Percentiles rank a stretch among this genome's conserved stretches.
Conservation (phyloP, 2,113 vertebrate genomes). For the Grammomys surdaster region DNA sequence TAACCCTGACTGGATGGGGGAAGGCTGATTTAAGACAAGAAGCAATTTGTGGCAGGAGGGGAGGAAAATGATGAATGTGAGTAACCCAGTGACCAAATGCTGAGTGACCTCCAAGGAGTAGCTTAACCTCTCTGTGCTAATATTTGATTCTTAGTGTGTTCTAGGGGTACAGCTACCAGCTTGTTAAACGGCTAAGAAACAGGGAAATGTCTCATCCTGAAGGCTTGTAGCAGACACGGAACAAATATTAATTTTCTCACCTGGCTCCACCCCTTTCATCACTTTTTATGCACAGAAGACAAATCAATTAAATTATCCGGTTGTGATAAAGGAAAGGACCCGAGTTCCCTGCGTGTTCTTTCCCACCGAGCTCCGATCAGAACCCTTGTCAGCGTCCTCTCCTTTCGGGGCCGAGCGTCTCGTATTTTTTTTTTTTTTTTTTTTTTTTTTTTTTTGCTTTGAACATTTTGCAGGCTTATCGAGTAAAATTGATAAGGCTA, state of each 20-base stretch:
- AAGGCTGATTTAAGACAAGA: not conserved
- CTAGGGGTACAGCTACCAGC: not conserved
- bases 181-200: not conserved
- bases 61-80: not conserved
- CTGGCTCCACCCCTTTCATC: not conserved
- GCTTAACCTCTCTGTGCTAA: not conserved
- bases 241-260: not conserved
- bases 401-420: conserved; percentile 66
- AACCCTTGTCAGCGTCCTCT: conserved; percentile 44
- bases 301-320: conserved; percentile 74
- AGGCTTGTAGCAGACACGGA: not conserved
- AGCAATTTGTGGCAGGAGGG: not conserved
- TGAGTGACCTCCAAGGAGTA: not conserved
- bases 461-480: conserved; percentile 76
- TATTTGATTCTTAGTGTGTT: not conserved
- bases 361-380: conserved; percentile 68
- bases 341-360: conserved; percentile 49
- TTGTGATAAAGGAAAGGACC: conserved; percentile 13
- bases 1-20: not conserved
- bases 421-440: too few species aligned
- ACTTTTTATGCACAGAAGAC: conserved; percentile 47
- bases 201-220: not conserved
- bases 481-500: conserved; percentile 80
- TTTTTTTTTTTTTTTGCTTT: conserved; percentile 53
- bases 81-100: not conserved